phyloP scores from a whole-genome alignment of 2,888 invertebrate species.

The Minunthozetes semirufus region DNA sequence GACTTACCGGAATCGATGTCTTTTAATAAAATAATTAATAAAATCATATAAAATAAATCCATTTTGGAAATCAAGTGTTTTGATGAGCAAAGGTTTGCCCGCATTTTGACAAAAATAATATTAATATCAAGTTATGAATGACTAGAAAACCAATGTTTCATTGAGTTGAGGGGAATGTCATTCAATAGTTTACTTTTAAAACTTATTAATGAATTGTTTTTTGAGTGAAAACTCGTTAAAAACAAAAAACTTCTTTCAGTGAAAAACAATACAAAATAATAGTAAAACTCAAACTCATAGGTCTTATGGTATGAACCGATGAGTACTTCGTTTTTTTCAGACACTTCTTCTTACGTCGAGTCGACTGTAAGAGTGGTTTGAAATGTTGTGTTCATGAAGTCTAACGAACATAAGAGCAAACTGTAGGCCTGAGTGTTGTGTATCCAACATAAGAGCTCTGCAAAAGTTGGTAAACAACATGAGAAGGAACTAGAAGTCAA shows the following conservation, averaged over 20 bases:
- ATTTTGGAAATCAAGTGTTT: not conserved
- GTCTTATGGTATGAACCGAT: too few species aligned
- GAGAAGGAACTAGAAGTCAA: conserved; percentile 21
- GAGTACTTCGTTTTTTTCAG: too few species aligned
- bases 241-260: too few species aligned
- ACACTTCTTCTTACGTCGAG: not conserved
- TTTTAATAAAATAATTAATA: conserved; percentile 1
- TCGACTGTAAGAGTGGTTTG: not conserved
- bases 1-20: not conserved
- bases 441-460: not conserved
- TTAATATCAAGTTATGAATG: not conserved
- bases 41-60: conserved; percentile 4
- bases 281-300: too few species aligned
- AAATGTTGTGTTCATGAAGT: not conserved
- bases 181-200: conserved; percentile 2
- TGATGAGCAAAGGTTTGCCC: not conserved
- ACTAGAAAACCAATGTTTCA: not conserved
- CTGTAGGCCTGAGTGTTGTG: not conserved
- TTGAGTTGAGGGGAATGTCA: not conserved
- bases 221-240: too few species aligned
- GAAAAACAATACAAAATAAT: too few species aligned
- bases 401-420: not conserved
- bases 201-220: too few species aligned
- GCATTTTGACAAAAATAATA: not conserved
- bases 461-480: conserved; percentile 21